Percentiles rank a stretch among this genome's conserved stretches.
These are phyloP conservation scores for Coregonus sp. DNA, from an alignment of 2,797 vertebrate species.

Conservation along the genomic window DNA sequence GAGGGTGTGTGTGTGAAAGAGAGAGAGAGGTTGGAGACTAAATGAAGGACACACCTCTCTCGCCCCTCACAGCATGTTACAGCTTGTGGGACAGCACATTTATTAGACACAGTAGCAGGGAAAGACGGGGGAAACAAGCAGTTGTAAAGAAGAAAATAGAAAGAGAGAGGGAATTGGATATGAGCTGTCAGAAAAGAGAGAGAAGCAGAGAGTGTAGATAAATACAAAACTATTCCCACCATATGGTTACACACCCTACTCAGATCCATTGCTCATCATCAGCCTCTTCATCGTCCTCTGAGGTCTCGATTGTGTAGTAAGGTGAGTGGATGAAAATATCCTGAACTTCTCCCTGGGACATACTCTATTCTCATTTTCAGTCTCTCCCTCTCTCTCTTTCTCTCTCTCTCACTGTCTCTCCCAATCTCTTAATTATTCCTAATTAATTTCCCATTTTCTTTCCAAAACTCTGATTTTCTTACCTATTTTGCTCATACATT, in stretches of 20 bases:
- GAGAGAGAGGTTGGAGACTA: neutral
- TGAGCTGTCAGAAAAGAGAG: neutral
- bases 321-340: constrained; percentile 29
- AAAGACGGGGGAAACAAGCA: constrained; percentile 12
- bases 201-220: neutral
- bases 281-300: neutral
- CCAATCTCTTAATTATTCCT: neutral
- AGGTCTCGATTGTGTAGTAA: constrained; percentile 14
- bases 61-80: constrained; percentile 45
- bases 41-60: constrained; percentile 47
- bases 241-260: neutral
- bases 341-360: neutral
- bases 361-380: neutral
- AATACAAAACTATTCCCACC: neutral
- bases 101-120: constrained; percentile 13
- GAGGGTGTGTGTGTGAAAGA: constrained; percentile 5
- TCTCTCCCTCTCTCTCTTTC: neutral
- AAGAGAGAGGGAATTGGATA: neutral
- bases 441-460: neutral
- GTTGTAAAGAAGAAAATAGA: constrained; percentile 7
- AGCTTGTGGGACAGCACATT: constrained; percentile 50
- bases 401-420: neutral
- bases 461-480: neutral
- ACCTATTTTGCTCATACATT: neutral
- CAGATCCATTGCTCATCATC: constrained; percentile 13